Base-by-base conservation (phyloP, 2,797 vertebrate species). In the Clarias platycephalus region DNA sequence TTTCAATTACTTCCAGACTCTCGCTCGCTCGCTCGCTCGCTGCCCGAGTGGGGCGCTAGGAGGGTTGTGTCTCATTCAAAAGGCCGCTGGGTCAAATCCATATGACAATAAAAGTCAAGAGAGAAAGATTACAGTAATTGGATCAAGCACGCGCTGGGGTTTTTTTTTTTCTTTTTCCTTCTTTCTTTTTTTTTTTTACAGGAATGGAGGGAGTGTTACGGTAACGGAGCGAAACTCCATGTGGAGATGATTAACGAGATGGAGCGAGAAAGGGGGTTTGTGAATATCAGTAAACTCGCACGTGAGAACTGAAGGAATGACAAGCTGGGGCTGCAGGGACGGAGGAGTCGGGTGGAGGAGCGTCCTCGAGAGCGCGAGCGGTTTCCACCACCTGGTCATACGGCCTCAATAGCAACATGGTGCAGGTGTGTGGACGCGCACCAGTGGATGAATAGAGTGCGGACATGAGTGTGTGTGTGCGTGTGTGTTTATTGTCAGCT, bases 151-250 rank as follows among this genome's bases (percentile, higher is more conserved):
- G 68, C 72, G 37, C 81, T 9, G 1, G 44, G 83, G 79, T 49
- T 49, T 49, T 49, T 49, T 49, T 49, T 49, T 12, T 49, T 49
- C 12, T 49, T 49, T 49, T 9, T 44, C 9, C n/a, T n/a, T n/a
- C n/a, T n/a, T n/a, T n/a, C n/a, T n/a, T n/a, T n/a, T n/a, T 10
- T 44, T 49, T 49, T 79, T 88, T 94, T 93, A 93, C 92, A 90
- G 93, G 94, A 93, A 94, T 88, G 87, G 81, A 37, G 82, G 82
- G 89, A 82, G 89, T 90, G 88, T 92, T 93, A 91, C 91, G 87
- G 91, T 93, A 94, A 94, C 86, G 88, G 88, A 85, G 84, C 84
- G 55, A 15, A 62, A 68, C 37, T 88, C 85, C 93, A 94, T 91
- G 86, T 92, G 93, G 91, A 92, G 86, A 85, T 89, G 91, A 92